phyloP scores from a whole-genome alignment of 1,140 invertebrate species.

The Aphidius gifuensis region DNA sequence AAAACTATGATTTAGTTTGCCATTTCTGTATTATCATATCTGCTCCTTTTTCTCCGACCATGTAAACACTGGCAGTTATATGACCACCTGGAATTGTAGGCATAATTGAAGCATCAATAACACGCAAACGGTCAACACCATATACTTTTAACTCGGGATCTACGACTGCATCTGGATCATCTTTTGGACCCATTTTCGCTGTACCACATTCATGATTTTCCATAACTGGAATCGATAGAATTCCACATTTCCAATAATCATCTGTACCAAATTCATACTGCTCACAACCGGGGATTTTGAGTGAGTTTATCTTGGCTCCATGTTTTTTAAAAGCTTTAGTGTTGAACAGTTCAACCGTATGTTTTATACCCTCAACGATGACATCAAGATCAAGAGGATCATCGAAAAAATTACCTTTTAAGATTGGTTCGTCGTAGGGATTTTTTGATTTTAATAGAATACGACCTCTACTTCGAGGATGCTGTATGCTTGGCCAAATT shows the following conservation, averaged over 20 bases:
- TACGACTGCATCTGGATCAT: conserved; percentile 75
- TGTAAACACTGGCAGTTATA: conserved; percentile 80
- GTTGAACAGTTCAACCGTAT: conserved; percentile 67
- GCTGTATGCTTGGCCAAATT: conserved; percentile 45
- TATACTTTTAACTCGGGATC: conserved; percentile 78
- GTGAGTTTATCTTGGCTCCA: conserved; percentile 68
- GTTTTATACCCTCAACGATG: conserved; percentile 78
- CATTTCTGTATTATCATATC: conserved; percentile 74
- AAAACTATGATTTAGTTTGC: too few species aligned
- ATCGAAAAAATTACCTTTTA: conserved; percentile 86
- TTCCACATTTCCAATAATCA: conserved; percentile 80
- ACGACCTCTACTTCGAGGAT: conserved; percentile 53
- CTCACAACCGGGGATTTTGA: conserved; percentile 74
- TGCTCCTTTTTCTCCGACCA: conserved; percentile 83
- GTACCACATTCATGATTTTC: conserved; percentile 81
- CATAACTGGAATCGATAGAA: conserved; percentile 79
- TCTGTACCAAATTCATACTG: conserved; percentile 70
- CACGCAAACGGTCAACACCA: conserved; percentile 72
- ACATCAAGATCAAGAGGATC: conserved; percentile 72
- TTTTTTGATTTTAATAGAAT: conserved; percentile 71
- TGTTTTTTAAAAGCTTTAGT: conserved; percentile 78
- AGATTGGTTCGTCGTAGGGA: conserved; percentile 79
- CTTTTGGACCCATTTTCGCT: conserved; percentile 78
- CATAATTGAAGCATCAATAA: conserved; percentile 88
- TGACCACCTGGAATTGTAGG: conserved; percentile 78